Percentiles rank a stretch among this genome's conserved stretches.
These are phyloP conservation scores for Rattus rattus DNA, from an alignment of 2,113 vertebrate genomes.

Conservation along the genomic window DNA sequence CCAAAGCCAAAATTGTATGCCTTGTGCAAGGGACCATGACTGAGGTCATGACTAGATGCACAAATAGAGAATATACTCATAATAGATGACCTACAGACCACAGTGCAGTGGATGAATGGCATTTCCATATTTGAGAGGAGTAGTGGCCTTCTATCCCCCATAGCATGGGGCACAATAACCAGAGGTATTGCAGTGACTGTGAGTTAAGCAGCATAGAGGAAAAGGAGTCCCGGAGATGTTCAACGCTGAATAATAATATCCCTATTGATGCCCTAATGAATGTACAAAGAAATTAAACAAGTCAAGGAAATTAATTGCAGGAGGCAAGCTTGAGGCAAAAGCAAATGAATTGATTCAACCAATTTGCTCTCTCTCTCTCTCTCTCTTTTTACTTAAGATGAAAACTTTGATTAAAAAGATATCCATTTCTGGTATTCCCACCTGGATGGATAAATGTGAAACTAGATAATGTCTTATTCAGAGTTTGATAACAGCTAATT, in stretches of 20 bases:
- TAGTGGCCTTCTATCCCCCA: not conserved
- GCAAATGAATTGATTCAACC: slow-evolving; percentile 76
- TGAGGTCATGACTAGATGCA: not conserved
- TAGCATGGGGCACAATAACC: not conserved
- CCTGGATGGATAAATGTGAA: slow-evolving; percentile 51
- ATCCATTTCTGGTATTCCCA: slow-evolving; percentile 70
- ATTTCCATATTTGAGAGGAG: not conserved
- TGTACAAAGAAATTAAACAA: slow-evolving; percentile 67
- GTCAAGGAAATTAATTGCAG: slow-evolving; percentile 75
- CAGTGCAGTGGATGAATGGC: not conserved
- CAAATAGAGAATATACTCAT: not conserved
- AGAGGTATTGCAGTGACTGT: not conserved
- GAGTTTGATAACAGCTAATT: slow-evolving; percentile 61
- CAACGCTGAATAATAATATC: slow-evolving; percentile 60
- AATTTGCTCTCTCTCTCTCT: slow-evolving; percentile 46
- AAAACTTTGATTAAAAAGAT: slow-evolving; percentile 74
- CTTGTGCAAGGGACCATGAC: not conserved
- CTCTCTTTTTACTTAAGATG: slow-evolving; percentile 71
- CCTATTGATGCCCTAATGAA: slow-evolving; percentile 64
- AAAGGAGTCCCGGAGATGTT: slow-evolving; percentile 32
- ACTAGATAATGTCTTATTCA: slow-evolving; percentile 55
- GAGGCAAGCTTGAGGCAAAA: slow-evolving; percentile 70
- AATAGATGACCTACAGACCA: not conserved
- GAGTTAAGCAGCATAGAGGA: not conserved
- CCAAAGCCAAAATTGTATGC: not conserved